A percentile compares a stretch with the other conserved stretches of the same genome.
phyloP scores from a whole-genome alignment of 2,888 invertebrate species.

The Mesorhabditis spiculigera region DNA sequence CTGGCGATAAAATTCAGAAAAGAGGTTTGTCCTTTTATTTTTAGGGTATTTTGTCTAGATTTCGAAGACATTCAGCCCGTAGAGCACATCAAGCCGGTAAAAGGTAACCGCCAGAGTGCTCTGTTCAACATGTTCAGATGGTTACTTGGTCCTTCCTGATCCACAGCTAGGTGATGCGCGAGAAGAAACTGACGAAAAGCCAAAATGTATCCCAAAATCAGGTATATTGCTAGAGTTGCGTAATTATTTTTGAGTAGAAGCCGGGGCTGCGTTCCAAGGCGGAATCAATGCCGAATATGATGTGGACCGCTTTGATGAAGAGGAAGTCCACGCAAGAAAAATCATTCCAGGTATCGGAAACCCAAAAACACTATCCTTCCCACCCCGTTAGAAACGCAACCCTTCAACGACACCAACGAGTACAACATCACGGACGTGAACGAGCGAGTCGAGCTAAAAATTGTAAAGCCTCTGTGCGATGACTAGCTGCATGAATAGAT shows the following conservation, averaged over 20 bases:
- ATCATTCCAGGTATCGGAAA: too few species aligned
- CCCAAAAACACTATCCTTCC: not conserved
- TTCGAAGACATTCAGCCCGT: not conserved
- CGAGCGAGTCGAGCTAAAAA: constrained; percentile 5
- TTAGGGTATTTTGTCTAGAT: not conserved
- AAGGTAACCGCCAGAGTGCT: not conserved
- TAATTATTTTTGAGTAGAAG: not conserved
- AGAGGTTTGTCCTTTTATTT: not conserved
- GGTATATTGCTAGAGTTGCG: not conserved
- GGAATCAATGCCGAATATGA: constrained; percentile 1
- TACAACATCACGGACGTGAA: not conserved
- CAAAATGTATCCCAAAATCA: not conserved
- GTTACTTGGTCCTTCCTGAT: not conserved
- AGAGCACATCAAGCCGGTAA: not conserved
- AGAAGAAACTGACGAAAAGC: not conserved
- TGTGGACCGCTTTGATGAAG: not conserved
- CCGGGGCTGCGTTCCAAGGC: not conserved
- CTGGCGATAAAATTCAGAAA: not conserved
- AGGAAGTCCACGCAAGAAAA: not conserved
- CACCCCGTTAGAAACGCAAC: not conserved
- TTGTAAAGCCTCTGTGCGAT: not conserved
- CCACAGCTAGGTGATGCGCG: not conserved
- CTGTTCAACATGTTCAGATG: not conserved
- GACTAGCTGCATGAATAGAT: not conserved
- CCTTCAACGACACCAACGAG: constrained; percentile 2